Base-by-base conservation (phyloP, 92 coral and sea anemone genomes). In the Siderastrea radians region DNA sequence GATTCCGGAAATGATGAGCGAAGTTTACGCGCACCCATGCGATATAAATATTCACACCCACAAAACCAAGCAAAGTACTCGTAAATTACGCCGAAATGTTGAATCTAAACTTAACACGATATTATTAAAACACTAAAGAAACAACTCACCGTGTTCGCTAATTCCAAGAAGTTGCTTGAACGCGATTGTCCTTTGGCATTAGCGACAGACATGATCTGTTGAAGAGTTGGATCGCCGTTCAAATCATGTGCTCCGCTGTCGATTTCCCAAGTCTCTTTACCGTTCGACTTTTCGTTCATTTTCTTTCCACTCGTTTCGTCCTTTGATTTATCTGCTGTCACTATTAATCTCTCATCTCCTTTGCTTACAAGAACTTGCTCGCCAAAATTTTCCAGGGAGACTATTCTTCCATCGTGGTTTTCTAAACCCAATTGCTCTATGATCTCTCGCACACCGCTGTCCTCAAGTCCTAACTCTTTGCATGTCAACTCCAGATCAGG, bases 91-190 rank as follows among this genome's bases (percentile, higher is more conserved):
- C 12, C 60, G 2, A 45, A 72, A 52, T 2, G 7, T 49, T 47
- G 12, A 60, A 26, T 5, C 13, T 61, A 44, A 77, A 77, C 81
- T 77, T 53, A 7, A 48, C 68, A 57, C 58, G 26, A 77, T 11
- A 13, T n/a, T 45, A 58, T 49, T 50, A 63, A 51, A 82, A 82
- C 77, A 67, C 81, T 59, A 61, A 74, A 69, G 16, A 59, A 7
- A 76, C 43, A 63, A 93, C 99, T 96, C 72, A 97, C 99, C 91
- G 99, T 97, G 84, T 96, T 97, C 78, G 99, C 99, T 70, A 97
- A 87, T 64, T 97, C 99, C 68, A 97, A 91, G 82, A 97, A 97
- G 88, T 97, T 97, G 54, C 98, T 91, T 61, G 96, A 92, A 51
- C 99, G 85, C 1, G 98, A 93, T 57, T 90, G 96, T 86, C 98